These are phyloP conservation scores for Sanderia malayensis DNA, from an alignment of 30 jellyfish, hydroid and myxozoan genomes.

Conservation along the genomic window DNA sequence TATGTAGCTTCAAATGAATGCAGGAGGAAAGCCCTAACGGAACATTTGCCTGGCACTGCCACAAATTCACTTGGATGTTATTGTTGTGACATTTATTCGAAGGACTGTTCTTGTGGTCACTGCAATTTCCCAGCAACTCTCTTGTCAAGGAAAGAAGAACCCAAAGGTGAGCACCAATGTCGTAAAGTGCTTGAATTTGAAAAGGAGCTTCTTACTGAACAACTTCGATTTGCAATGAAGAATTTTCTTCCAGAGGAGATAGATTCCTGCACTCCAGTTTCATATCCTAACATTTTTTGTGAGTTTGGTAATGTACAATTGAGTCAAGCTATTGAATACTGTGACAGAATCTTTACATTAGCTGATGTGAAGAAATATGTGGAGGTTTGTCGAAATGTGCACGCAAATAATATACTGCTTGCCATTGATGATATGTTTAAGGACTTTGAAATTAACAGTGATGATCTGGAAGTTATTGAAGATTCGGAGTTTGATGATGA, in stretches of 20 bases:
- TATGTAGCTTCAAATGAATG: constrained; percentile 4
- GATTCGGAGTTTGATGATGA: constrained; percentile 8
- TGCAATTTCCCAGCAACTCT: too few relatives aligned
- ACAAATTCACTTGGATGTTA: constrained; percentile 2
- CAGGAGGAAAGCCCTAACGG: constrained; percentile 19
- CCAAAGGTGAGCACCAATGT: too few relatives aligned
- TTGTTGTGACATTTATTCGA: constrained; percentile 26
- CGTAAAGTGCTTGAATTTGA: too few relatives aligned
- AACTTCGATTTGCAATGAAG: too few relatives aligned
- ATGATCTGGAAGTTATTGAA: too few relatives aligned
- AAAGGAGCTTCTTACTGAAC: too few relatives aligned
- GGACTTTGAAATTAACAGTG: constrained; percentile 18
- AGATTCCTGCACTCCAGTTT: not conserved
- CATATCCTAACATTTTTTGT: not conserved
- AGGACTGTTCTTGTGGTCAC: not conserved
- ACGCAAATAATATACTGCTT: too few relatives aligned
- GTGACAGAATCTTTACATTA: constrained; percentile 10
- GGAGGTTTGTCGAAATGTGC: too few relatives aligned
- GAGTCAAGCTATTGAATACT: not conserved
- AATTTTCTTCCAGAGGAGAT: not conserved
- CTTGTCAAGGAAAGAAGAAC: too few relatives aligned
- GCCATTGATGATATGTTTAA: constrained; percentile 19
- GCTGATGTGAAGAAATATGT: too few relatives aligned
- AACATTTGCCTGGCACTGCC: constrained; percentile 2
- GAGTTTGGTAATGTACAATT: constrained; percentile 11